Conservation (phyloP, 2,797 vertebrate genomes). For the Aplochiton taeniatus region DNA sequence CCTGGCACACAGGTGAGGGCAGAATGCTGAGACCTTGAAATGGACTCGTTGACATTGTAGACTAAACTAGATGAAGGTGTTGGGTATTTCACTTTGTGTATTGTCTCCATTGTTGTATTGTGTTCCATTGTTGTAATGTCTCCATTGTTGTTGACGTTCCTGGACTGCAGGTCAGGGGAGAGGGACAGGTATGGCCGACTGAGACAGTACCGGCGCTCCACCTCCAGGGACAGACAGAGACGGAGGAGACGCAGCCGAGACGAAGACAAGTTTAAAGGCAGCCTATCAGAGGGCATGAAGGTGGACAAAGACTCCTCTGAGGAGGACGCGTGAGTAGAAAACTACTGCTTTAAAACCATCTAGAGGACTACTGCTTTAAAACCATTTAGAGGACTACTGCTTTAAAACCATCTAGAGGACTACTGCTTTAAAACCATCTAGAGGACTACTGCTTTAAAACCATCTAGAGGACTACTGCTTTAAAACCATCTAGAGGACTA, state of each 20-base stretch:
- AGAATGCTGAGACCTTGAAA: not conserved
- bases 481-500: too few relatives aligned
- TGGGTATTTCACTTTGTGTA: not conserved
- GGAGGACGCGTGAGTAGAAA: conserved; percentile 87
- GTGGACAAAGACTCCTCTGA: conserved; percentile 91
- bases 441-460: too few relatives aligned
- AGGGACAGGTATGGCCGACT: conserved; percentile 88
- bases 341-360: not conserved
- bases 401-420: too few relatives aligned
- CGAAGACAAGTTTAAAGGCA: conserved; percentile 98
- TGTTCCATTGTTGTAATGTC: not conserved
- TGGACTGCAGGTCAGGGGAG: conserved; percentile 65
- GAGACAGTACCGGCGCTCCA: conserved; percentile 85
- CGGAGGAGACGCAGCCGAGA: conserved; percentile 88
- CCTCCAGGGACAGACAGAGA: conserved; percentile 82
- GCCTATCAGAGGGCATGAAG: conserved; percentile 98
- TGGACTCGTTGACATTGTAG: not conserved
- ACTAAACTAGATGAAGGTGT: not conserved
- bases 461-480: too few relatives aligned
- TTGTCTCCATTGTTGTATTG: too few relatives aligned
- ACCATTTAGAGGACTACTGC: too few relatives aligned
- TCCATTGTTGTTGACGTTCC: not conserved
- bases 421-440: too few relatives aligned
- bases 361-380: too few relatives aligned
- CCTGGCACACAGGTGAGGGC: conserved; percentile 71